Evolutionary conservation across 2,888 invertebrate genomes (phyloP).

Genomic region (Acanthoscelides obtectus): DNA sequence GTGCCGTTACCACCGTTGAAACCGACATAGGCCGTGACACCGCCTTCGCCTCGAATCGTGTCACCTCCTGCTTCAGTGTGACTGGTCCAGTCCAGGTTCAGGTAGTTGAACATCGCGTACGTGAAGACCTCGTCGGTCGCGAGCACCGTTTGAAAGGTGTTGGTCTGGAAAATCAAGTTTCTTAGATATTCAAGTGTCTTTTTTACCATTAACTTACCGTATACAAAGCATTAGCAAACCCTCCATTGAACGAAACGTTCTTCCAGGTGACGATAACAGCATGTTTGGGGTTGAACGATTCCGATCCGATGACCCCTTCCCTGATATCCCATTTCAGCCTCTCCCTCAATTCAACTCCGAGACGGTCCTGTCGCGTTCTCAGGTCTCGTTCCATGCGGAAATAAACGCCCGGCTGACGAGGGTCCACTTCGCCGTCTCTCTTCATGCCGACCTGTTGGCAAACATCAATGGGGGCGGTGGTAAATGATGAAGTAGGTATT

Average conservation of each 20-base stretch:
- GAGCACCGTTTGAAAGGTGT: conserved; percentile 92
- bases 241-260: conserved; percentile 89
- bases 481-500: neutral
- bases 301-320: conserved; percentile 86
- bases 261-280: conserved; percentile 92
- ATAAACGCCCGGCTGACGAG: conserved; percentile 75
- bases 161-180: conserved; percentile 63
- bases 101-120: conserved; percentile 93
- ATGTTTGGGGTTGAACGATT: conserved; percentile 87
- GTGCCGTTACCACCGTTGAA: conserved; percentile 97
- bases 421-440: conserved; percentile 68
- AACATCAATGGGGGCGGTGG: neutral
- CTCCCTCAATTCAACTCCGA: conserved; percentile 82
- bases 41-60: conserved; percentile 80
- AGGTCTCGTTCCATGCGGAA: conserved; percentile 71
- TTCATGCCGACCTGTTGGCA: conserved; percentile 42
- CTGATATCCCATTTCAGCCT: conserved; percentile 84
- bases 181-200: conserved; percentile 2
- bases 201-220: conserved; percentile 23
- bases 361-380: conserved; percentile 68
- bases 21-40: conserved; percentile 84
- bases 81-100: conserved; percentile 83
- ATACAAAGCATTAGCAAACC: conserved; percentile 51
- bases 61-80: conserved; percentile 91
- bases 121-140: conserved; percentile 92